Percentiles rank a stretch among this genome's conserved stretches.
Evolutionary conservation across 2,888 invertebrate species (phyloP).

Genomic region (Ophion obscuratus): DNA sequence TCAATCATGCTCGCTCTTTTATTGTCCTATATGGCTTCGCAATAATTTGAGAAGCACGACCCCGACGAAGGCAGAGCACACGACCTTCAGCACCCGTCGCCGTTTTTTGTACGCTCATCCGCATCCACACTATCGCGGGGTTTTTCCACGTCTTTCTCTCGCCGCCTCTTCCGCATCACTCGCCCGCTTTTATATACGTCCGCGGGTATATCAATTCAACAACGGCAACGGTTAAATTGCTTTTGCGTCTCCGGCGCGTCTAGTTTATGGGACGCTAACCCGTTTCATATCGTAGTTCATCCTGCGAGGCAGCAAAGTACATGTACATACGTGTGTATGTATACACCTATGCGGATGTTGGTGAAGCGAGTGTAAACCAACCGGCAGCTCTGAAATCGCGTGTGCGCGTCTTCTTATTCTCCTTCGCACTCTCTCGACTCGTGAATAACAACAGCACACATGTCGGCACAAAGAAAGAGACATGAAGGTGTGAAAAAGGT

Average conservation of each 20-base stretch:
- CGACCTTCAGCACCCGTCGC: neutral
- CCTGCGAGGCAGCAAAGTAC: slow-evolving; percentile 61
- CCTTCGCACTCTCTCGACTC: slow-evolving; percentile 33
- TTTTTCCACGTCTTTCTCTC: slow-evolving; percentile 53
- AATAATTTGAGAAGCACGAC: slow-evolving; percentile 73
- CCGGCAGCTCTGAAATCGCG: slow-evolving; percentile 22
- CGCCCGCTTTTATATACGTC: slow-evolving; percentile 74
- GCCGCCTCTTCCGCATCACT: slow-evolving; percentile 54
- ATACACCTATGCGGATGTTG: slow-evolving; percentile 9
- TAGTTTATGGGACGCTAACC: slow-evolving; percentile 75
- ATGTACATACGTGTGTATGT: neutral
- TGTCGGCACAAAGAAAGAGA: slow-evolving; percentile 45
- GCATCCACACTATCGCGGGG: slow-evolving; percentile 56
- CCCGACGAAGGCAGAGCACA: slow-evolving; percentile 8
- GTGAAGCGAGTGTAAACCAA: slow-evolving; percentile 16
- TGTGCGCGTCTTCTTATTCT: slow-evolving; percentile 19
- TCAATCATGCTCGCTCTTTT: slow-evolving; percentile 77
- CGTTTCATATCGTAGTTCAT: slow-evolving; percentile 70
- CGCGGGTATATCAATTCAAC: slow-evolving; percentile 79
- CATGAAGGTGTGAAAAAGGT: slow-evolving; percentile 48
- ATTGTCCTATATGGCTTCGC: slow-evolving; percentile 75
- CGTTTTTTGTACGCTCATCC: neutral
- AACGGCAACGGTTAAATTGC: slow-evolving; percentile 78
- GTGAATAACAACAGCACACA: slow-evolving; percentile 63
- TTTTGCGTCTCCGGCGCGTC: slow-evolving; percentile 76